Conservation (phyloP, 37 sponge, comb jelly and placozoan species). For the Halisarca cf. caerulea region DNA sequence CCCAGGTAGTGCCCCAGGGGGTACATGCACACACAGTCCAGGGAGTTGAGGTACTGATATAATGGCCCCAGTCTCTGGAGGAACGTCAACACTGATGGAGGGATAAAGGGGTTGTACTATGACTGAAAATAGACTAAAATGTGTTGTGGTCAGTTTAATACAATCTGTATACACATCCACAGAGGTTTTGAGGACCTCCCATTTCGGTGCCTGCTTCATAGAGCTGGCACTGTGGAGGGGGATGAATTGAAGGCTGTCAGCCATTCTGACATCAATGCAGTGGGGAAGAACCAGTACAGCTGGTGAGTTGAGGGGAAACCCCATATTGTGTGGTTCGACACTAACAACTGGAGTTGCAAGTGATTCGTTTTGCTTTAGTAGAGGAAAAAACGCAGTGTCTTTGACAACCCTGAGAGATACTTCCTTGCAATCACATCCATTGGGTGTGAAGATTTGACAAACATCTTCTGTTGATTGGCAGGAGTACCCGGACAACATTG, state of each 20-base stretch:
- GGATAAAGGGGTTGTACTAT: conserved; percentile 21
- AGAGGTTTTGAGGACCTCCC: not conserved
- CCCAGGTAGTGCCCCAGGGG: not conserved
- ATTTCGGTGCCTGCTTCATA: conserved; percentile 20
- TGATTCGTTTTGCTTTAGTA: conserved; percentile 17
- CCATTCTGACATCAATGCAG: conserved; percentile 5
- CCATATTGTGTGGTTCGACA: conserved; percentile 43
- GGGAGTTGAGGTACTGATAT: conserved; percentile 42
- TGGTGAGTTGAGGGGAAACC: conserved; percentile 38
- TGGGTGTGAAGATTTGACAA: not conserved
- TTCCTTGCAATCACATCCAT: conserved; percentile 23
- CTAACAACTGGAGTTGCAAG: conserved; percentile 54
- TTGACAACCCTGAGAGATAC: conserved; percentile 18
- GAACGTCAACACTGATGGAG: not conserved
- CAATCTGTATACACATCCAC: conserved; percentile 37
- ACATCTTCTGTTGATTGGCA: not conserved
- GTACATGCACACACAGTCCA: conserved; percentile 33
- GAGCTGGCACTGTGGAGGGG: conserved; percentile 51
- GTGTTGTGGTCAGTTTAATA: conserved; percentile 41
- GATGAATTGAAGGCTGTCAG: not conserved
- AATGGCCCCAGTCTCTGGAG: conserved; percentile 11
- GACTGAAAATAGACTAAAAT: conserved; percentile 68
- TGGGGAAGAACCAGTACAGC: conserved; percentile 53
- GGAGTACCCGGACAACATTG: not conserved
- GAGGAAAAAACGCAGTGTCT: conserved; percentile 47